phyloP scores from a whole-genome alignment of 2,113 vertebrate species.

The Okapia johnstoni region DNA sequence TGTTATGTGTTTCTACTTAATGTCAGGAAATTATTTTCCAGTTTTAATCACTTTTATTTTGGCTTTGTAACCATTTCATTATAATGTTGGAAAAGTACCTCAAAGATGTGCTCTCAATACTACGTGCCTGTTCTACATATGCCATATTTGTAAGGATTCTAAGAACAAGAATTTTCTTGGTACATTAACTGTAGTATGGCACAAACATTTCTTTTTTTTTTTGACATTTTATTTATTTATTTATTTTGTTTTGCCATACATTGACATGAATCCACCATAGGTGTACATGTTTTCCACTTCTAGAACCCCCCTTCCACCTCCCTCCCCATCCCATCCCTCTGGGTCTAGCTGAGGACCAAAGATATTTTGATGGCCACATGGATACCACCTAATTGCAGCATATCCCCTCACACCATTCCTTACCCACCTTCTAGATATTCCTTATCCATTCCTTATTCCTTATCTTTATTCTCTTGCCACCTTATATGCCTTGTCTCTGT shows the following conservation, averaged over 20 bases:
- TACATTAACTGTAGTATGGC: too few relatives aligned
- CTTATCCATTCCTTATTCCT: background rate
- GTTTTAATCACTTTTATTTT: background rate
- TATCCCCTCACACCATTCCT: background rate
- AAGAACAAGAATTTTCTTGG: background rate
- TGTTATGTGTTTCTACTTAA: background rate
- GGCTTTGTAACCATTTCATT: background rate
- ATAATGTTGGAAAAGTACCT: background rate
- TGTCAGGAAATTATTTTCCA: background rate
- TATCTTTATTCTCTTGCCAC: background rate
- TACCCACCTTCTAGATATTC: background rate
- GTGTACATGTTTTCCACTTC: too few relatives aligned
- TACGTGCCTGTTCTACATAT: background rate
- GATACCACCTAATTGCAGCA: accelerated
- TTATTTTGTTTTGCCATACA: too few relatives aligned
- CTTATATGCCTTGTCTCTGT: background rate
- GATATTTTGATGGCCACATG: too few relatives aligned
- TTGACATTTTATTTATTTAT: too few relatives aligned
- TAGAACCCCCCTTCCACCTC: too few relatives aligned
- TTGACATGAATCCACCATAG: too few relatives aligned
- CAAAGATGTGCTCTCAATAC: background rate
- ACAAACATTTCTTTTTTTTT: background rate
- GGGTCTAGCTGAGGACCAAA: background rate
- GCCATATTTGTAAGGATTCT: background rate
- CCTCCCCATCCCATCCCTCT: too few relatives aligned